These are phyloP conservation scores for Bergia puertoricense DNA, from an alignment of 92 coral and sea anemone genomes.

Conservation along the genomic window DNA sequence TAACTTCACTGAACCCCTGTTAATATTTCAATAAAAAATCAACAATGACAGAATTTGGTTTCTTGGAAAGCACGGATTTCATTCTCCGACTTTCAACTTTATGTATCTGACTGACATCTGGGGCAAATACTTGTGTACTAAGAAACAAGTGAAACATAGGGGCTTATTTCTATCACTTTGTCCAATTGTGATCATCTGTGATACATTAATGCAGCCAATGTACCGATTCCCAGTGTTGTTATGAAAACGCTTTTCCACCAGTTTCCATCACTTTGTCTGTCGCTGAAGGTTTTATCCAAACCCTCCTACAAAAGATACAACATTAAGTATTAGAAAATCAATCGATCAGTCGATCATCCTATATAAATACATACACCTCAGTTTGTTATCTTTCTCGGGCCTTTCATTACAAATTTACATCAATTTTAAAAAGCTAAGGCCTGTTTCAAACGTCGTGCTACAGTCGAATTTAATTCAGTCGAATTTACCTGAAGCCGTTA, in stretches of 20 bases:
- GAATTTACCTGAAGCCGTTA: no score
- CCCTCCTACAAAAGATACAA: slow-evolving; percentile 61
- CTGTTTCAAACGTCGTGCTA: no score
- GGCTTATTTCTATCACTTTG: neutral
- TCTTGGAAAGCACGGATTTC: neutral
- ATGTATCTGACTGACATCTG: neutral
- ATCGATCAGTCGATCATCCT: no score
- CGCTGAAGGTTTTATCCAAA: slow-evolving; percentile 71
- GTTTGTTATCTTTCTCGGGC: no score
- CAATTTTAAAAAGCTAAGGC: no score
- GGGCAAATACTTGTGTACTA: neutral
- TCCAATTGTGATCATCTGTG: slow-evolving; percentile 58
- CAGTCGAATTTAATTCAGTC: no score
- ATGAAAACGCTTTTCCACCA: slow-evolving; percentile 98
- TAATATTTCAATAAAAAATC: neutral
- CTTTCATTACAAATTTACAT: no score
- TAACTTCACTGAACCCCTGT: neutral
- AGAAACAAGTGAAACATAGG: slow-evolving; percentile 6
- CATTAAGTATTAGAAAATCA: neutral
- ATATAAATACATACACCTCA: no score
- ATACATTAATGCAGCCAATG: slow-evolving; percentile 91
- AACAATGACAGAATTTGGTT: neutral
- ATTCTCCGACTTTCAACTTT: neutral
- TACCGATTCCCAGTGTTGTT: slow-evolving; percentile 94
- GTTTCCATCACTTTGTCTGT: slow-evolving; percentile 71